These are phyloP conservation scores for Anguilla pacifica DNA, from an alignment of 2,797 vertebrate species.

Conservation along the genomic window DNA sequence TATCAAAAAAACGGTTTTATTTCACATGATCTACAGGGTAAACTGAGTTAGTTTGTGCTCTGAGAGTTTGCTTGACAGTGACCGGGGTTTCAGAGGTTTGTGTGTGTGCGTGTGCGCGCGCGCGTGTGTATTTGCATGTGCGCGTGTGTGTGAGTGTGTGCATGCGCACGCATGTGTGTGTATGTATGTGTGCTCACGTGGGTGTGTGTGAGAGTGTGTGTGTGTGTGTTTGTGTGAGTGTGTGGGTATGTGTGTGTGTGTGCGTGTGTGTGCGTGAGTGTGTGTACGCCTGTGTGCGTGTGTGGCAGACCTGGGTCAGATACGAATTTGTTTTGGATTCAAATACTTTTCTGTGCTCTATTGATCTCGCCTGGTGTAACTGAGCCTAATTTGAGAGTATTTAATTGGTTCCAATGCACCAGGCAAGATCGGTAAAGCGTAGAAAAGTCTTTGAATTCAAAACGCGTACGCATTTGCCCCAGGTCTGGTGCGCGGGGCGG, in stretches of 20 bases:
- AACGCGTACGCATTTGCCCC: no score
- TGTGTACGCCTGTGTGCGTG: not conserved
- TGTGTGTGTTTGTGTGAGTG: not conserved
- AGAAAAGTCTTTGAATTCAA: no score
- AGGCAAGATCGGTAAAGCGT: no score
- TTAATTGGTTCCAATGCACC: no score
- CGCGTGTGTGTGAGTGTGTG: not conserved
- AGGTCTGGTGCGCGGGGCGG: no score
- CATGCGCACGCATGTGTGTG: not conserved
- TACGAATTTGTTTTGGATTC: no score
- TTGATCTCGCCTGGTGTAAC: no score
- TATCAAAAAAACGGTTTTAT: conserved; percentile 53
- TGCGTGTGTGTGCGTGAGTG: not conserved
- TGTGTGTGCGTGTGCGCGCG: not conserved
- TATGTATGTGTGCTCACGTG: not conserved
- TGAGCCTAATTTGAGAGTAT: no score
- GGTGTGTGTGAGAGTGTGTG: conserved; percentile 51
- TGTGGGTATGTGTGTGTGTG: not conserved
- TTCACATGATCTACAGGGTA: conserved; percentile 51
- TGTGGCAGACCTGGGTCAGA: no score
- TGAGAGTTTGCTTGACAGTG: conserved; percentile 51
- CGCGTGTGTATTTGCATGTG: conserved; percentile 12
- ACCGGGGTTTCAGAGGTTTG: conserved; percentile 56
- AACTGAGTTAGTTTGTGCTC: conserved; percentile 55
- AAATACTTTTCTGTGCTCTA: no score